A percentile compares a stretch with the other conserved stretches of the same genome.
These are phyloP conservation scores for Bombus haemorrhoidalis DNA, from an alignment of 1,140 invertebrate genomes.

Conservation along the genomic window DNA sequence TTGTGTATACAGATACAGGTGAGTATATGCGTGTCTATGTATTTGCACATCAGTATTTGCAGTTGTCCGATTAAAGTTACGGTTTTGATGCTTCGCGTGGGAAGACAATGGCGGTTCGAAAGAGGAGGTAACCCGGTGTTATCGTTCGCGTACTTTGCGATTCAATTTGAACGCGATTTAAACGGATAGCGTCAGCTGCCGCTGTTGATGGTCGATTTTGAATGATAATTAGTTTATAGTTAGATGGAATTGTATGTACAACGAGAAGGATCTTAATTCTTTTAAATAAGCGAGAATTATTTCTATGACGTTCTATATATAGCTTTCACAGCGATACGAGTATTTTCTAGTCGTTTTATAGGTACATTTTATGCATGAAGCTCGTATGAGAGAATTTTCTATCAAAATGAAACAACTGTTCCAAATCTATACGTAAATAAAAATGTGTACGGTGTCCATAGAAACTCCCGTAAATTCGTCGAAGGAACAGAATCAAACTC, in stretches of 20 bases:
- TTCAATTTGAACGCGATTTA: slow-evolving; percentile 43
- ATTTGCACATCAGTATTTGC: not conserved
- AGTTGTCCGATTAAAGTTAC: slow-evolving; percentile 65
- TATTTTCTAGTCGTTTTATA: too few relatives aligned
- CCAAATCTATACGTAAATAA: too few relatives aligned
- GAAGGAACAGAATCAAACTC: not conserved
- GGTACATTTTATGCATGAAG: too few relatives aligned
- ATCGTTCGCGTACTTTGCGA: slow-evolving; percentile 15
- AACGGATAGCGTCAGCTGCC: slow-evolving; percentile 4
- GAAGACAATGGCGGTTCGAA: slow-evolving; percentile 52
- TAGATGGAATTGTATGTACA: not conserved
- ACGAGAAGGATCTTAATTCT: not conserved
- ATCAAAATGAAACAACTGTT: not conserved
- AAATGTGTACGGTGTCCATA: too few relatives aligned
- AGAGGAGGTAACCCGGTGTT: slow-evolving; percentile 46
- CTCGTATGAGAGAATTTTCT: too few relatives aligned
- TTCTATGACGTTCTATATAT: too few relatives aligned
- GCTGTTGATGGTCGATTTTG: not conserved
- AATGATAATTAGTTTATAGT: not conserved
- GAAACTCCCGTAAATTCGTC: too few relatives aligned
- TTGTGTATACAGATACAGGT: not conserved
- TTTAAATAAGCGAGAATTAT: too few relatives aligned
- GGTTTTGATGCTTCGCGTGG: slow-evolving; percentile 39
- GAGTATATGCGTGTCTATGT: not conserved
- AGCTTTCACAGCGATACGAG: too few relatives aligned